Base-by-base conservation (phyloP, 2,797 vertebrate species). In the Thripadectes ignobilis region DNA sequence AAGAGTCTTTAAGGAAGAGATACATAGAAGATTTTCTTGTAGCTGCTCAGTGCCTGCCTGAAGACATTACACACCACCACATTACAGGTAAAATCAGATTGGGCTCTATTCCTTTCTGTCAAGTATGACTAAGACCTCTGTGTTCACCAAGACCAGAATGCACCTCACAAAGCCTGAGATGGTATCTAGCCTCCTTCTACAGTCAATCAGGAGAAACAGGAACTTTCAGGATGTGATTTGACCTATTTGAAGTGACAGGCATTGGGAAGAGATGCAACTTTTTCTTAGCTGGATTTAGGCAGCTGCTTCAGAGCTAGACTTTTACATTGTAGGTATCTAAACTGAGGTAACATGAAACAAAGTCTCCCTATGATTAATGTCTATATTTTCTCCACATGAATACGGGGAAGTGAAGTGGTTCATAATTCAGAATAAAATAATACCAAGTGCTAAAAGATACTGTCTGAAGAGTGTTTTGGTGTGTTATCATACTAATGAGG, bases 1-100 rank as follows among this genome's bases (percentile, higher is more conserved):
- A 97, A 88, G 78, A 93, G 36, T 98, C 98, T 45, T 92, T 98
- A 55, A 97, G 98, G 96, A 98, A 96, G 89, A 98, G 97, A 79
- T 81, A 93, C 55, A 94, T 89, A 62, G 93, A 96, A 49, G 68
- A 94, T 49, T 95, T 98, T 38, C 95, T 98, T 0, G 94, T 98
- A 38, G 93, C 97, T 74, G 94, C 98, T 48, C 96, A 96, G 12
- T 98, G 98, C 57, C 97, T 98, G 30, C 89, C 92, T 45, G 85
- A 76, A 46, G 85, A 69, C 75, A 26, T n/a, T 27, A 74, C 94
- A 46, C 43, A 88, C 8, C 91, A 71, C 90, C 97, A 96, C 61
- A 98, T 98, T 85, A 98, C 97, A 97, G 98, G 98, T 98, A 86
- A 95, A 94, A 94, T 92, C 55, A 49, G 12, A 80, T 2, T 0